Evolutionary conservation across 2,113 vertebrate genomes (phyloP), one percentile per base, ranked within the genome.

Genomic region (Notothenia rossii): DNA sequence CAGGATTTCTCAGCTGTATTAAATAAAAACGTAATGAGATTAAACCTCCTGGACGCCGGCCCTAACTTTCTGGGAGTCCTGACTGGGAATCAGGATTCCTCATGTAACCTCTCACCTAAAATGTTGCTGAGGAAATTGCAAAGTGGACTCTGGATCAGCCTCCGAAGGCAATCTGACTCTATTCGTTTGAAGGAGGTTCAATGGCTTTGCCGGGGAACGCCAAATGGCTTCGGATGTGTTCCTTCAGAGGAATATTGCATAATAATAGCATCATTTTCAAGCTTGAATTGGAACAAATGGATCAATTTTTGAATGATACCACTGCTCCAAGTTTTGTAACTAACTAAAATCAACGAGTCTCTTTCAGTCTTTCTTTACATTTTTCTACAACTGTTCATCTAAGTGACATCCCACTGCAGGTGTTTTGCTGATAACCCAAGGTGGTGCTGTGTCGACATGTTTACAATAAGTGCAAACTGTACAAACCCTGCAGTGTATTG

Each of bases 91-190:
- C 77, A 18, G 77, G 59, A 62, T 63, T 75, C 50, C 81, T 78
- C 49, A 76, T 50, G 56, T 40, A 63, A 77, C 66, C 76, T 40
- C 36, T 84, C 48, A 43, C 86, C 70, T 73, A 60, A 85, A 83
- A 67, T 81, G 76, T 72, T 8, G 49, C 65, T 13, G 66, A 78
- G 79, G 81, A 86, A 83, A 90, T 67, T 73, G 60, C 22, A 20
- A 60, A 49, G 45, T 80, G 83, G 86, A 77, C 70, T 56, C 82
- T 82, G 67, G 83, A 81, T 88, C 71, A 33, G 64, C 63, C 50
- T 85, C 85, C 82, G 80, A 72, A 60, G 63, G 17, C 65, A 84
- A 78, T 83, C 72, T 75, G 68, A 82, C 36, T 70, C 60, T 10
- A 51, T 86, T 86, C 79, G 64, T 66, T 56, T 54, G 72, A 79